phyloP scores from a whole-genome alignment of 2,888 invertebrate species.

The Polydrusus cervinus region DNA sequence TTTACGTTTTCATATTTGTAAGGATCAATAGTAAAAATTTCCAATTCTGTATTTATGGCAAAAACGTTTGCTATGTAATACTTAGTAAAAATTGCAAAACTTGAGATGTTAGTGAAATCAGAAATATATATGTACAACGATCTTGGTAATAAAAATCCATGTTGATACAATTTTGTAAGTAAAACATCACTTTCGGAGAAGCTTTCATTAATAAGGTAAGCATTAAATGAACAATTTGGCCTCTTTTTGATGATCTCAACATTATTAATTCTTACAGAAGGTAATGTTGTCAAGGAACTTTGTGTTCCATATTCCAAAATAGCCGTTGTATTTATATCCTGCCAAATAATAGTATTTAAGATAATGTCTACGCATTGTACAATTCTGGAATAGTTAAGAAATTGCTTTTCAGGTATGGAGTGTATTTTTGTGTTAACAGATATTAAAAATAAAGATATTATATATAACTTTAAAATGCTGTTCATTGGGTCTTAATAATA shows the following conservation, averaged over 20 bases:
- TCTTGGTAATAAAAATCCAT: not conserved
- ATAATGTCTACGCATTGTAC: not conserved
- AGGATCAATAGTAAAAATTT: constrained; percentile 29
- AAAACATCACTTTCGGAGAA: not conserved
- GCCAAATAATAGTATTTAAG: not conserved
- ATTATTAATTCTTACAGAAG: constrained; percentile 13
- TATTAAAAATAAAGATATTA: not conserved
- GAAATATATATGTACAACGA: constrained; percentile 18
- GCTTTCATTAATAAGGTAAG: constrained; percentile 21
- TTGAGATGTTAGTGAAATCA: not conserved
- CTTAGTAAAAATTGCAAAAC: not conserved
- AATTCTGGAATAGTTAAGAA: not conserved
- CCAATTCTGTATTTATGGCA: constrained; percentile 7
- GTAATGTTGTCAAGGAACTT: not conserved
- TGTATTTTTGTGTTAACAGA: not conserved
- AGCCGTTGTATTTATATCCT: not conserved
- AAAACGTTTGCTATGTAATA: constrained; percentile 7
- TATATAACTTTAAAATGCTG: not conserved
- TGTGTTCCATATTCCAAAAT: constrained; percentile 1
- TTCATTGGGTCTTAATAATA: not conserved
- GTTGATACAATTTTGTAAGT: not conserved
- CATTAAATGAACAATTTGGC: not conserved
- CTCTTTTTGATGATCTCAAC: not conserved
- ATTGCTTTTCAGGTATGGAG: not conserved
- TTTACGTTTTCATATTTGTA: constrained; percentile 28